Evolutionary conservation across 2,888 invertebrate species (phyloP).

Genomic region (Cryptus armator): DNA sequence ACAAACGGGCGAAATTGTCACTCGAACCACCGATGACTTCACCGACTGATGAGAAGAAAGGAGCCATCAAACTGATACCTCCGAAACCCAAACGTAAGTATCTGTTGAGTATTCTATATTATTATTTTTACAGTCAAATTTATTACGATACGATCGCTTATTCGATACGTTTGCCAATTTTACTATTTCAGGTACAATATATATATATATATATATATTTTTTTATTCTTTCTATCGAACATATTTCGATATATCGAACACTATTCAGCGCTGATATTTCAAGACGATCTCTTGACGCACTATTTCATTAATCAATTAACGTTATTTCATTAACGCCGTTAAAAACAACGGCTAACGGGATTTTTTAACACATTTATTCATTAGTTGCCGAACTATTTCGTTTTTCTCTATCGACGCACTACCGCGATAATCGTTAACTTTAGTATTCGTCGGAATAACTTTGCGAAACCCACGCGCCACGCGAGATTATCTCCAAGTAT

Average conservation of each 20-base stretch:
- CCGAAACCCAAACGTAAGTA: conserved; percentile 97
- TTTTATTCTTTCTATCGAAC: not conserved
- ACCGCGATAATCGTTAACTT: not conserved
- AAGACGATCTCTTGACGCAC: not conserved
- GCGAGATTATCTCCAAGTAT: conserved; percentile 55
- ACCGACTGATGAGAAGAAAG: conserved; percentile 89
- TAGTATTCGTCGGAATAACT: not conserved
- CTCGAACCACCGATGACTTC: conserved; percentile 79
- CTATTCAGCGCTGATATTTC: conserved; percentile 48
- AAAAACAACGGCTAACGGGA: too few species aligned
- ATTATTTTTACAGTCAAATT: conserved; percentile 7
- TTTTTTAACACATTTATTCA: too few species aligned
- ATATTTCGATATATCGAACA: conserved; percentile 38
- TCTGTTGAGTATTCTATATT: conserved; percentile 70
- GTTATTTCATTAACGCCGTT: not conserved
- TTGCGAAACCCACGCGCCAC: not conserved
- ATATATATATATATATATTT: not conserved
- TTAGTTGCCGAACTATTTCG: too few species aligned
- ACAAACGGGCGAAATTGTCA: conserved; percentile 91
- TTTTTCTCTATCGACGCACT: not conserved
- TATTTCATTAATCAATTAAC: not conserved
- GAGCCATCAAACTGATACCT: conserved; percentile 94
- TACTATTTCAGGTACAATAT: conserved; percentile 1
- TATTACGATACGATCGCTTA: conserved; percentile 3
- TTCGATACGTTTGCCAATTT: not conserved